phyloP scores from a whole-genome alignment of 2,113 vertebrate genomes.

The Herpailurus yagouaroundi region DNA sequence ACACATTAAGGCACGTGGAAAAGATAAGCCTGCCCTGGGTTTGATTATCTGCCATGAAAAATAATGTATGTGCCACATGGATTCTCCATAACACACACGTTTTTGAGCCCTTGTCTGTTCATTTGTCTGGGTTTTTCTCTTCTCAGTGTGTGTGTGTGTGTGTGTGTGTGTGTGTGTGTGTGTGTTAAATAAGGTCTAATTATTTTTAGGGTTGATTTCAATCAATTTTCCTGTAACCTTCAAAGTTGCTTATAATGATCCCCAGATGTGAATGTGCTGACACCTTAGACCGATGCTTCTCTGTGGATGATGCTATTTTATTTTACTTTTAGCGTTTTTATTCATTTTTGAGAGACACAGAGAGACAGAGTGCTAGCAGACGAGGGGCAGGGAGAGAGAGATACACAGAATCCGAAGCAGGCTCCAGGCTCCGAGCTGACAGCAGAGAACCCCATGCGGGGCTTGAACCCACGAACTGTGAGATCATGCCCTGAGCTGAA shows the following conservation, averaged over 20 bases:
- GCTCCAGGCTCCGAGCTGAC: too few relatives aligned
- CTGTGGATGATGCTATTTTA: not conserved
- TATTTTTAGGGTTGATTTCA: not conserved
- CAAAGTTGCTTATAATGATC: not conserved
- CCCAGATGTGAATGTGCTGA: not conserved
- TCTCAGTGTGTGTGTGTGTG: too few relatives aligned
- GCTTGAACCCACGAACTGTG: too few relatives aligned
- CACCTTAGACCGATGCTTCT: too few relatives aligned
- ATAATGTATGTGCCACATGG: fast-evolving
- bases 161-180: too few relatives aligned
- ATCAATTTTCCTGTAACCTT: not conserved
- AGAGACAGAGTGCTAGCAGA: too few relatives aligned
- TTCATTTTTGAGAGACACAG: too few relatives aligned
- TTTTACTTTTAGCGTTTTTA: too few relatives aligned
- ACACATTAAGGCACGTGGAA: not conserved
- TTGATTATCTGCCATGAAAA: not conserved
- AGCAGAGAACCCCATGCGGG: too few relatives aligned
- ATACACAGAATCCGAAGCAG: too few relatives aligned
- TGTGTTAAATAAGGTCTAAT: not conserved
- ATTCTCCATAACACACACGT: not conserved
- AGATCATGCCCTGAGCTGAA: too few relatives aligned
- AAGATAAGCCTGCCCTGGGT: not conserved
- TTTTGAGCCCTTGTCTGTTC: not conserved
- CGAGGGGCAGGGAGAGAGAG: too few relatives aligned
- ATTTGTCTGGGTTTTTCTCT: not conserved